phyloP scores from a whole-genome alignment of 2,113 vertebrate genomes.

The Ceuthmochares aereus region DNA sequence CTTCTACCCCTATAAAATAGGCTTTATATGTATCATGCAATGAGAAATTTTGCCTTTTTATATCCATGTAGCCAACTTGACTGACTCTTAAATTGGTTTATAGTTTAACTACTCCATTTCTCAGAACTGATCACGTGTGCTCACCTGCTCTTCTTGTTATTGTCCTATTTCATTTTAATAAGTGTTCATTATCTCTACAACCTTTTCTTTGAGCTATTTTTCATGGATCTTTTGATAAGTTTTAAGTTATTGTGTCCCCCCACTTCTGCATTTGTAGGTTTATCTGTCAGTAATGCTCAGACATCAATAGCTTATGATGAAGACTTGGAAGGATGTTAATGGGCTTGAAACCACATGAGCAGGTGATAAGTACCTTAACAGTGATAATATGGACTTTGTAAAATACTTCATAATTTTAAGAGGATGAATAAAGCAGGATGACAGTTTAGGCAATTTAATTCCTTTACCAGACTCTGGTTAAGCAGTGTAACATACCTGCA shows the following conservation, averaged over 20 bases:
- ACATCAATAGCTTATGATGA: not conserved
- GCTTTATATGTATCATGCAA: not conserved
- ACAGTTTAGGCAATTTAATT: not conserved
- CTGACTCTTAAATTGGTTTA: not conserved
- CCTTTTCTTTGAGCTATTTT: not conserved
- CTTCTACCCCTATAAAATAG: not conserved
- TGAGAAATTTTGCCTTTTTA: not conserved
- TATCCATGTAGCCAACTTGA: not conserved
- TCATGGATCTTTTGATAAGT: not conserved
- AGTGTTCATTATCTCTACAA: not conserved
- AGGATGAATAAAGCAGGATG: not conserved
- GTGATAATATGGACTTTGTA: not conserved
- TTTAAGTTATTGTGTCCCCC: not conserved
- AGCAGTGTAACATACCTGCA: not conserved
- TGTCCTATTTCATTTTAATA: not conserved
- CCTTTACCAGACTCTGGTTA: not conserved
- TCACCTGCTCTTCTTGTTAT: not conserved
- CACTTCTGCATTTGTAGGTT: not conserved
- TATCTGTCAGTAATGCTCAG: not conserved
- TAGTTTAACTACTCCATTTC: not conserved
- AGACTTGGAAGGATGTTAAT: not conserved
- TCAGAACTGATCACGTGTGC: not conserved
- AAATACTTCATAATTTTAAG: not conserved
- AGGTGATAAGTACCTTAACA: not conserved
- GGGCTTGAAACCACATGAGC: rapidly evolving